phyloP scores from a whole-genome alignment of 2,888 invertebrate genomes.

The Chrysolina haemoptera region DNA sequence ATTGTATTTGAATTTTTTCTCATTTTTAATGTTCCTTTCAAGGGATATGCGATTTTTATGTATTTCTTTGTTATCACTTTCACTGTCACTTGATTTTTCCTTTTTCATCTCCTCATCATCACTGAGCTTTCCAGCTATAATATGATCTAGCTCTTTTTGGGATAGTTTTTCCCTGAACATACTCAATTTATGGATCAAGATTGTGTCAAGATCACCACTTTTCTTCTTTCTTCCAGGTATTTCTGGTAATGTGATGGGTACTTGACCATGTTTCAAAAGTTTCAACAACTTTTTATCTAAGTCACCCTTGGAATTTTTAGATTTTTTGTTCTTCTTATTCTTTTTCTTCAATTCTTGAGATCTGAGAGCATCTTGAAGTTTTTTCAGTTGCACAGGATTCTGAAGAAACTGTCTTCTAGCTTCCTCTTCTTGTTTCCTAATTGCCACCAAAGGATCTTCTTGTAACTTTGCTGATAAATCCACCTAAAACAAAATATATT shows the following conservation, averaged over 20 bases:
- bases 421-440: constrained; percentile 92
- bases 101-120: constrained; percentile 48
- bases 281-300: constrained; percentile 62
- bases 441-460: constrained; percentile 93
- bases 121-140: constrained; percentile 68
- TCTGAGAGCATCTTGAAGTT: constrained; percentile 84
- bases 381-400: constrained; percentile 93
- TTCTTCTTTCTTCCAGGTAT: constrained; percentile 64
- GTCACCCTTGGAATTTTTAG: constrained; percentile 59
- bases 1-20: background rate
- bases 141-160: constrained; percentile 65
- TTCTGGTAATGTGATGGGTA: constrained; percentile 50
- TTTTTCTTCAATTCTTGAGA: constrained; percentile 72
- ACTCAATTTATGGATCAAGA: constrained; percentile 81
- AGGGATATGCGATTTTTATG: background rate
- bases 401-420: constrained; percentile 87
- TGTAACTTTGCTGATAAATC: constrained; percentile 91
- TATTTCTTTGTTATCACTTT: constrained; percentile 42
- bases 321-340: constrained; percentile 70
- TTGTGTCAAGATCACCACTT: constrained; percentile 75
- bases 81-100: constrained; percentile 54
- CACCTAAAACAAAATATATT: constrained; percentile 75
- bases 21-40: constrained; percentile 22
- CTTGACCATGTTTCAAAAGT: constrained; percentile 51
- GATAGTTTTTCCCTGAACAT: constrained; percentile 75